These are phyloP conservation scores for Channa maculata DNA, from an alignment of 2,113 vertebrate genomes.

Conservation along the genomic window DNA sequence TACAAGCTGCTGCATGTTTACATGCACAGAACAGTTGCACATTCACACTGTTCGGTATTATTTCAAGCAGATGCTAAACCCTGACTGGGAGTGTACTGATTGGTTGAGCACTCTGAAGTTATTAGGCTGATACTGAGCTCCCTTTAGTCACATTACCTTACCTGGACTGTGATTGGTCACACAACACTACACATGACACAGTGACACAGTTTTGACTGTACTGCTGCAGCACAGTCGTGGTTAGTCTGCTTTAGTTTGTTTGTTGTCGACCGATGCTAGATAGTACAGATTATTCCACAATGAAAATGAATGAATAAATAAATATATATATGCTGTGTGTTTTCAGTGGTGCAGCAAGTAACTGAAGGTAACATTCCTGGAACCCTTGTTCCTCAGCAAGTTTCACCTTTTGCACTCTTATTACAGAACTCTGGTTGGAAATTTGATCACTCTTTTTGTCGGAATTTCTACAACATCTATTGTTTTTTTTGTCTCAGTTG, in stretches of 20 bases:
- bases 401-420: no score
- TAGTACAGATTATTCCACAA: neutral
- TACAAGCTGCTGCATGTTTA: conserved; percentile 38
- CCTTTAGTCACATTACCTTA: conserved; percentile 32
- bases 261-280: neutral
- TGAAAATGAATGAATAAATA: neutral
- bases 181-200: conserved; percentile 65
- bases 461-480: no score
- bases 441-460: no score
- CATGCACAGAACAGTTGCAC: neutral
- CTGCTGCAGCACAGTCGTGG: conserved; percentile 7
- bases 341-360: no score
- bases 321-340: no score
- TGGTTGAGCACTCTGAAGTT: conserved; percentile 44
- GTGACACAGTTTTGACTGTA: conserved; percentile 69
- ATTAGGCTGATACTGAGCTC: conserved; percentile 40
- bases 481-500: no score
- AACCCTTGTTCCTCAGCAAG: no score
- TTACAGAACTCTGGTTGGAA: no score
- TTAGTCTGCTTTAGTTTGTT: neutral
- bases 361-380: no score
- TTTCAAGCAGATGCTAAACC: conserved; percentile 13
- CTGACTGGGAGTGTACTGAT: conserved; percentile 26
- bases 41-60: conserved; percentile 18
- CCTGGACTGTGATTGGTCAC: conserved; percentile 69